Evolutionary conservation across 2,888 invertebrate genomes (phyloP).

Genomic region (Sinohyriopsis cumingii): DNA sequence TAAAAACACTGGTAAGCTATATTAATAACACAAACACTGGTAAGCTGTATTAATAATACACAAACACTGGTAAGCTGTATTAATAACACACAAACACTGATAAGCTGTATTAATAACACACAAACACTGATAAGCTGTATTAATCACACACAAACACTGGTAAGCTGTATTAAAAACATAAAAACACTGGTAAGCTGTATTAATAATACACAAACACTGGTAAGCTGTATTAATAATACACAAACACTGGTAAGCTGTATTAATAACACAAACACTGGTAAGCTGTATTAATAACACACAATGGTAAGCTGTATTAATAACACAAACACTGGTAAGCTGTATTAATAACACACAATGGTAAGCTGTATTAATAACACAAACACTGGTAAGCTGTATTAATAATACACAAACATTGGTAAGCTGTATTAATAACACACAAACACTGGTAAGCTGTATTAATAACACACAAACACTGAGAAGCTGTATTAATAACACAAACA

Average conservation of each 20-base stretch:
- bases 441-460: slow-evolving; percentile 67
- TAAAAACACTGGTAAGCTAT: slow-evolving; percentile 70
- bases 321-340: slow-evolving; percentile 70
- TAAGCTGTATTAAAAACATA: slow-evolving; percentile 67
- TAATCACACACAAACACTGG: slow-evolving; percentile 70
- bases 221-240: slow-evolving; percentile 67
- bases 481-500: slow-evolving; percentile 67
- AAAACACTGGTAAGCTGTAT: slow-evolving; percentile 68
- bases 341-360: slow-evolving; percentile 69
- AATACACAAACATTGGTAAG: slow-evolving; percentile 70
- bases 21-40: slow-evolving; percentile 69
- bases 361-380: slow-evolving; percentile 67
- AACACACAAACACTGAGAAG: slow-evolving; percentile 69
- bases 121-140: slow-evolving; percentile 68
- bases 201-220: slow-evolving; percentile 70
- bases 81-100: slow-evolving; percentile 70
- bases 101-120: slow-evolving; percentile 67
- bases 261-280: slow-evolving; percentile 70
- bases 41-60: slow-evolving; percentile 67
- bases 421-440: slow-evolving; percentile 68
- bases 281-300: slow-evolving; percentile 67
- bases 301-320: slow-evolving; percentile 67
- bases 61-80: slow-evolving; percentile 68
- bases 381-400: slow-evolving; percentile 67
- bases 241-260: slow-evolving; percentile 68